Base-by-base conservation (phyloP, 1,140 invertebrate genomes). In the Drosophila sp. region DNA sequence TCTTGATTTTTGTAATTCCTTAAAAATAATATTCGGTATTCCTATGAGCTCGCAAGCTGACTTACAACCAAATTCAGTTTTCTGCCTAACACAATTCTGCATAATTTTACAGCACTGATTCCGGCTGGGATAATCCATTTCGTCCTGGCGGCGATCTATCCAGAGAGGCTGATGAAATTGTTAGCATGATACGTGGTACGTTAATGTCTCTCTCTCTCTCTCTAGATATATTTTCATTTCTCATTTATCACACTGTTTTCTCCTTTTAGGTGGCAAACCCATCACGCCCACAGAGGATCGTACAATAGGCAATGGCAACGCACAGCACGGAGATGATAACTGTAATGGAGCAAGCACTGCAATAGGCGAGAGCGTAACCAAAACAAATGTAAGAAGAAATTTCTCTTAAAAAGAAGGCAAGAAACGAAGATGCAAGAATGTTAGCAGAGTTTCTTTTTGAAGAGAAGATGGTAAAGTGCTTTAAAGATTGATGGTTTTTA, bases 91-190 rank as follows among this genome's bases (percentile, higher is more conserved):
- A 16, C 11, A 2, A 9, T 11, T 13, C 14, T 9, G 2, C 6
- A 25, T 16, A 5, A 1, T 51, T 43, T 21, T 16, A 76, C 94
- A 99, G 97, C 92, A 96, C 96, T 78, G 97, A 99, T 90, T 98
- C 96, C 90, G 97, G 97, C 48, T 97, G 97, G 95, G 98, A 99
- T 92, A 99, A 99, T 93, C 98, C 98, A 25, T 99, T 99, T 94
- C 95, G 97, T 92, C 98, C 98, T 4, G 98, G 98, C 83, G 97
- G 98, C 48, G 97, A 99, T 92, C 93, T 99, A 72, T 97, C 96
- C 77, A 94, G 96, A 84, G 98, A 99, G 92, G 97, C 98, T 13
- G 98, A 99, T 91, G 97, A 98, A 93, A 98, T 99, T 78, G 97
- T 99, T 27, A 97, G 97, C 84, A 94, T 97, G 92, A 98, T 98